Percentiles rank a stretch among this genome's conserved stretches.
phyloP scores from a whole-genome alignment of 2,888 invertebrate species.

The Brachyptera risi region DNA sequence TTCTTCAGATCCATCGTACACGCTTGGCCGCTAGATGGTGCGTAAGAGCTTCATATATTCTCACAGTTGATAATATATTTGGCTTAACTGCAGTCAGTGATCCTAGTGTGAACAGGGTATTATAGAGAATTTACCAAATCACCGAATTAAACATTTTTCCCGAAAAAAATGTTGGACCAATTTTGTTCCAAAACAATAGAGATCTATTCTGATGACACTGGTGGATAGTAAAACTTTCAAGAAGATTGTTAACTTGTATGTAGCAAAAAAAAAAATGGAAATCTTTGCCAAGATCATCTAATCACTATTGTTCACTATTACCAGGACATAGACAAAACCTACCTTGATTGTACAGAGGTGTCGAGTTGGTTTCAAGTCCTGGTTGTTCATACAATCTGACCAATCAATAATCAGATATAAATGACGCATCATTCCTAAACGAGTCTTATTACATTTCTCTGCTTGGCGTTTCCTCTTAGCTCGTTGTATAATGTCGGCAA shows the following conservation, averaged over 20 bases:
- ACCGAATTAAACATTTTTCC: too few relatives aligned
- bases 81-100: too few relatives aligned
- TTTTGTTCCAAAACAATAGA: too few relatives aligned
- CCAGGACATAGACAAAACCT: conserved; percentile 25
- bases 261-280: not conserved
- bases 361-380: conserved; percentile 92
- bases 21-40: too few relatives aligned
- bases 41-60: too few relatives aligned
- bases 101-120: too few relatives aligned
- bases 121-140: too few relatives aligned
- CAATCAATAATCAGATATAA: conserved; percentile 87
- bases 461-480: conserved; percentile 76
- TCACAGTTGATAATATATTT: too few relatives aligned
- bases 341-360: conserved; percentile 85
- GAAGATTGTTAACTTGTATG: not conserved
- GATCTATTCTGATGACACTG: too few relatives aligned
- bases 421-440: conserved; percentile 98
- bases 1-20: too few relatives aligned
- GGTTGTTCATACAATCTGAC: conserved; percentile 91
- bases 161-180: too few relatives aligned
- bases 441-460: conserved; percentile 69
- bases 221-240: not conserved
- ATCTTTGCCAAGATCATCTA: not conserved
- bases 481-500: conserved; percentile 87
- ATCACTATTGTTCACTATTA: not conserved